Evolutionary conservation across 1,140 invertebrate species (phyloP), one percentile per base, ranked within the genome.

Genomic region (Manduca sexta): DNA sequence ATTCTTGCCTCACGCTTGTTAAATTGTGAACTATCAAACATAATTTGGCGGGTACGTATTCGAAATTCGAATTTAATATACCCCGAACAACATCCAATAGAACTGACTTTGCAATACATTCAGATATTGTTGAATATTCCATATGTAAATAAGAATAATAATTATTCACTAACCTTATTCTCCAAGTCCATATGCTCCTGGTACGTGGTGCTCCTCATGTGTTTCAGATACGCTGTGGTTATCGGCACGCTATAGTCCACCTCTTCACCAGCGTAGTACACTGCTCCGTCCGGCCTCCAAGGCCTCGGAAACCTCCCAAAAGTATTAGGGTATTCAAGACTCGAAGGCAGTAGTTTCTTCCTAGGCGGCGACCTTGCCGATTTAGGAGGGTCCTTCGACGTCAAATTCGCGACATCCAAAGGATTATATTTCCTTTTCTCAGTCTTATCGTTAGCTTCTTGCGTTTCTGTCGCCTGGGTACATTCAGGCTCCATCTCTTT

Each of bases 191-290:
- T 60, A 1, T 89, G 87, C 33, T 91, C 90, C 57, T 91, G 90
- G 41, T 62, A 80, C 18, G 89, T 88, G 76, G 92, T 85, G 62
- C 87, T 92, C 67, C 91, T 87, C 86, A 93, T 93, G 67, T 94
- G 91, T 74, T 94, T 95, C 74, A 95, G 84, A 78, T 95, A 95
- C 1, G 93, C 93, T 10, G 93, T 94, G 2, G 94, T 95, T 56
- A 96, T 95, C 8, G 94, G 94, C 53, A 95, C 89, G 64, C 91
- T 92, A 74, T 93, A 95, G 79, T 94, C 93, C 33, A 94, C 91
- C 64, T 89, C 86, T 55, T 87, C 85, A 0, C 71, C 73, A n/a
- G 54, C 70, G 46, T 69, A 84, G 49, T 66, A 86, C 39, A 70
- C 50, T 15, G 67, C 69, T 12, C 80, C 75, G 31, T 88, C 81